phyloP scores from a whole-genome alignment of 2,113 vertebrate genomes.

The Mungos mungo region DNA sequence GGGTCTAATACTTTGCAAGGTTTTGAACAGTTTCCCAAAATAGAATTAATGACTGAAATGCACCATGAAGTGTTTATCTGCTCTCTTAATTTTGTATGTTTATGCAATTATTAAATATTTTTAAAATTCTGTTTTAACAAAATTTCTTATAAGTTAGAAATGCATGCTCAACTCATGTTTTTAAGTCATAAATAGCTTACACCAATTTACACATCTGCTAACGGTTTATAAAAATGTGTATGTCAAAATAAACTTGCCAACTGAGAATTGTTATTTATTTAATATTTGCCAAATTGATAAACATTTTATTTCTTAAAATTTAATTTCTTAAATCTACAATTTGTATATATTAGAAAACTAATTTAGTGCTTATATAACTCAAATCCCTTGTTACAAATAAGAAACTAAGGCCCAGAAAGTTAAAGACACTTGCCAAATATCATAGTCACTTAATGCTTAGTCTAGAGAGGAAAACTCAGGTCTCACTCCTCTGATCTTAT shows the following conservation, averaged over 20 bases:
- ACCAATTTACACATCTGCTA: background rate
- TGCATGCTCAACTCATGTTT: background rate
- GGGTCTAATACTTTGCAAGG: background rate
- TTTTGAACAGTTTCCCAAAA: background rate
- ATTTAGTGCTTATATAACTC: background rate
- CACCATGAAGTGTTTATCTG: background rate
- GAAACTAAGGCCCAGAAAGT: background rate
- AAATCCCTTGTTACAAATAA: background rate
- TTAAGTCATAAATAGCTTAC: background rate
- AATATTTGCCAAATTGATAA: background rate
- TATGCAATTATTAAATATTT: background rate
- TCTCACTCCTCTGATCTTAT: background rate
- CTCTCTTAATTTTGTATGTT: background rate
- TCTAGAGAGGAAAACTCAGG: background rate
- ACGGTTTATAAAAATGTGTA: background rate
- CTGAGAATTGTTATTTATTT: background rate
- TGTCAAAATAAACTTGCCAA: background rate
- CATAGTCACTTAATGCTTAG: background rate
- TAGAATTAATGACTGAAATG: background rate
- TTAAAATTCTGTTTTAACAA: background rate
- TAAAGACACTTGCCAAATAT: background rate
- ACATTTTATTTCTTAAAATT: background rate
- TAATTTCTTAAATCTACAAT: conserved; percentile 17
- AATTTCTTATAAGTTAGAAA: background rate
- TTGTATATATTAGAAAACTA: background rate